Conservation (phyloP, 2,797 vertebrate species). For the Clarias fuscus region DNA sequence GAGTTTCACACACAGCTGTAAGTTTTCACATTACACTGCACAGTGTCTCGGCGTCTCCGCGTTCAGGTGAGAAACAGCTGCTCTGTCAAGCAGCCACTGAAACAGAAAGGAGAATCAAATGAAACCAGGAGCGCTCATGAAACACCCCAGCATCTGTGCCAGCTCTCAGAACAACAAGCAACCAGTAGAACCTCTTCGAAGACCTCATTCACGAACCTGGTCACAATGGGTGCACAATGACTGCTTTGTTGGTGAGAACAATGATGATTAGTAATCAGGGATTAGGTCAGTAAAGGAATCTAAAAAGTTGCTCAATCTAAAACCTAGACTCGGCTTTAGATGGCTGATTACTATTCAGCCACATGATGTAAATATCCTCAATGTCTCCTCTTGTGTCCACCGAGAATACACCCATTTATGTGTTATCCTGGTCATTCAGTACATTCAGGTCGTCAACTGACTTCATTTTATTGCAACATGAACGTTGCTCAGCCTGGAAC, state of each 20-base stretch:
- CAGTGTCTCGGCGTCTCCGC: not conserved
- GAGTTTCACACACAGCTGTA: not conserved
- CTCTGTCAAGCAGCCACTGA: not conserved
- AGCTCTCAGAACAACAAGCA: not conserved
- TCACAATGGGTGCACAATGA: not conserved
- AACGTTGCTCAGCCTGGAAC: too few species aligned
- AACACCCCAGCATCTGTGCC: not conserved
- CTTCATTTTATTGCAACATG: too few species aligned
- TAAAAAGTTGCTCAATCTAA: not conserved
- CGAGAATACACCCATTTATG: too few species aligned
- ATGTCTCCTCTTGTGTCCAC: too few species aligned
- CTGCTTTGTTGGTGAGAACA: not conserved
- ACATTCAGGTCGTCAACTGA: too few species aligned
- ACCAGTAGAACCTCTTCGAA: not conserved
- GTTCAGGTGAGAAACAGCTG: not conserved
- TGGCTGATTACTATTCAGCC: not conserved
- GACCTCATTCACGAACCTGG: not conserved
- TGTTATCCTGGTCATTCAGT: too few species aligned
- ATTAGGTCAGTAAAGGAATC: not conserved
- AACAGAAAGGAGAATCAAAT: not conserved
- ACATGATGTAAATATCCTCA: not conserved
- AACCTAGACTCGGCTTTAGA: too few species aligned
- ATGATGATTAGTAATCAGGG: not conserved
- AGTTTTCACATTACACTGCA: constrained; percentile 19
- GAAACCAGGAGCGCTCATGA: not conserved